Conservation (phyloP, 2,888 invertebrate genomes). For the Coelopa pilipes region DNA sequence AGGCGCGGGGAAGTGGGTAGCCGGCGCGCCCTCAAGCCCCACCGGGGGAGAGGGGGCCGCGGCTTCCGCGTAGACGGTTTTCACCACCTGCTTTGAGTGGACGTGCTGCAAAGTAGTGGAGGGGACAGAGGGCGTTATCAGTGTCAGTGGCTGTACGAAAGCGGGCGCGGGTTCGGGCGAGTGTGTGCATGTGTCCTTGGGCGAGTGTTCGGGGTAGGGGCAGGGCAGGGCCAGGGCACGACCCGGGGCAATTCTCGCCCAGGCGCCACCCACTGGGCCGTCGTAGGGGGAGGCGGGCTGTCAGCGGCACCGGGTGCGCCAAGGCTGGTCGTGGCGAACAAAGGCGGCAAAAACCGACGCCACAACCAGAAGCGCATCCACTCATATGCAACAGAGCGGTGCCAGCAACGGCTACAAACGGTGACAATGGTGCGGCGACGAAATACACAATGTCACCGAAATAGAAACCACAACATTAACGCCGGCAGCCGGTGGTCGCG, state of each 20-base stretch:
- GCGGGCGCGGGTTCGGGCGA: too few species aligned
- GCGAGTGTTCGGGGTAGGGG: too few species aligned
- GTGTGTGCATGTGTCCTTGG: too few species aligned
- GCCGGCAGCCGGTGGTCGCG: not conserved
- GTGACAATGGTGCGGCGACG: not conserved
- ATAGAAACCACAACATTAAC: conserved; percentile 29
- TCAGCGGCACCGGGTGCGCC: not conserved
- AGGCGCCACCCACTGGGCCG: too few species aligned
- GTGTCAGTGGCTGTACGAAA: too few species aligned
- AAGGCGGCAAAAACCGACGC: not conserved
- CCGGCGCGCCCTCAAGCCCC: too few species aligned
- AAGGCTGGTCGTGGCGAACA: not conserved
- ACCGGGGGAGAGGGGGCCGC: too few species aligned
- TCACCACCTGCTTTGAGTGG: conserved; percentile 34
- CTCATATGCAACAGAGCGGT: not conserved
- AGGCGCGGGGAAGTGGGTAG: too few species aligned
- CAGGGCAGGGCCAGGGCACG: too few species aligned
- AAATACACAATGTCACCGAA: conserved; percentile 14
- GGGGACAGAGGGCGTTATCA: too few species aligned
- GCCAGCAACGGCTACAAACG: not conserved
- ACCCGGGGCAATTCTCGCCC: too few species aligned
- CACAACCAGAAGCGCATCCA: conserved; percentile 1
- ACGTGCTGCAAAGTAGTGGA: not conserved
- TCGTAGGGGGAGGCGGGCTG: too few species aligned
- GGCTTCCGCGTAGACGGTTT: conserved; percentile 14